These are phyloP conservation scores for Diarsia brunnea DNA, from an alignment of 2,888 invertebrate genomes.

Conservation along the genomic window DNA sequence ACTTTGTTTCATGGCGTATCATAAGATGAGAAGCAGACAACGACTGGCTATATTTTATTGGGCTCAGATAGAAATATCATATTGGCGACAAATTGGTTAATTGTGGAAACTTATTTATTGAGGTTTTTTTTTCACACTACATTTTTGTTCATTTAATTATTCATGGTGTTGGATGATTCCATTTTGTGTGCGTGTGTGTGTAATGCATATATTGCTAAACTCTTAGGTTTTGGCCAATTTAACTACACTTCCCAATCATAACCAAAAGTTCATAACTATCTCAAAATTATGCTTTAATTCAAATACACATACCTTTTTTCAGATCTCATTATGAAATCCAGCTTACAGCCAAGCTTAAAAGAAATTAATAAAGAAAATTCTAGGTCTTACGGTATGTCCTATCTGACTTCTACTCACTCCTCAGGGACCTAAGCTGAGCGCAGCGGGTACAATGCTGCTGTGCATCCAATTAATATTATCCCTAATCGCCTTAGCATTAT, in stretches of 20 bases:
- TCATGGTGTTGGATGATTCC: not conserved
- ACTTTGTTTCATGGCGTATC: slow-evolving; percentile 49
- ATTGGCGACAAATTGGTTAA: slow-evolving; percentile 6
- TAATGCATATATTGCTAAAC: not conserved
- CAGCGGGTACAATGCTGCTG: not conserved
- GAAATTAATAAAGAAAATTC: slow-evolving; percentile 1
- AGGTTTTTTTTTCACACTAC: not conserved
- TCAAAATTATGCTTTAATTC: not conserved
- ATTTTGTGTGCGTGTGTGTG: not conserved
- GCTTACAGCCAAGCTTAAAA: not conserved
- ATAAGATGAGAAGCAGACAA: slow-evolving; percentile 23
- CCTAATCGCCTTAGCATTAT: slow-evolving; percentile 49
- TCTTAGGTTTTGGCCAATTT: not conserved
- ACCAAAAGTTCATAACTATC: not conserved
- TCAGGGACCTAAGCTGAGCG: not conserved
- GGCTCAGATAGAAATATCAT: slow-evolving; percentile 23
- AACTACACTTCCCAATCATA: not conserved
- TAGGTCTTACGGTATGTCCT: slow-evolving; percentile 5
- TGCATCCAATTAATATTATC: slow-evolving; percentile 46
- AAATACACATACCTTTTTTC: not conserved
- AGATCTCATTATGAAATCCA: not conserved
- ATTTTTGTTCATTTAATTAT: not conserved
- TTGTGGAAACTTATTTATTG: slow-evolving; percentile 7
- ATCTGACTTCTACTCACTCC: not conserved
- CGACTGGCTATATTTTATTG: slow-evolving; percentile 22